A percentile compares a stretch with the other conserved stretches of the same genome.
Evolutionary conservation across 2,797 vertebrate genomes (phyloP).

Genomic region (Lophotriccus pileatus): DNA sequence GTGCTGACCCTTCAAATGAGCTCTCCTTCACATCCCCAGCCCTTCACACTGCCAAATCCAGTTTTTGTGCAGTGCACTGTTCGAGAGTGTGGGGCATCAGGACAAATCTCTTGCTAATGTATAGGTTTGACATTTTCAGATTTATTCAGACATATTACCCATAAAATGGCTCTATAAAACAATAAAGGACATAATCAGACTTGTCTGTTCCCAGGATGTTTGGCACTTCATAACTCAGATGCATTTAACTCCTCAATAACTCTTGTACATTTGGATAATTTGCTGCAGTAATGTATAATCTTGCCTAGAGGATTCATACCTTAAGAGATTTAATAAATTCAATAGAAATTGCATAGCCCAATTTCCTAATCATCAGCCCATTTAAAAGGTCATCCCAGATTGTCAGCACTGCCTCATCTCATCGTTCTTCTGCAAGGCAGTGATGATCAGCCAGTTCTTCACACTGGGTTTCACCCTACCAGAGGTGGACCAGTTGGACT

Average conservation of each 20-base stretch:
- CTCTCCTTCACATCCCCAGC: not conserved
- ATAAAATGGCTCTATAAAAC: slow-evolving; percentile 25
- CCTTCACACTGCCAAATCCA: not conserved
- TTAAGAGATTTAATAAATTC: slow-evolving; percentile 1
- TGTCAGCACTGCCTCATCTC: fast-evolving
- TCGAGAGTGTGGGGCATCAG: not conserved
- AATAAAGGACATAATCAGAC: slow-evolving; percentile 34
- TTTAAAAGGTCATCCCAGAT: not conserved
- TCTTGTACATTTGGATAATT: slow-evolving; percentile 24
- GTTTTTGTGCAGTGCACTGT: not conserved
- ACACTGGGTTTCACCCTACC: not conserved
- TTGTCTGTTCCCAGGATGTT: slow-evolving; percentile 28
- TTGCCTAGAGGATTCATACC: not conserved
- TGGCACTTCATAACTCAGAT: slow-evolving; percentile 33
- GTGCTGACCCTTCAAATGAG: not conserved
- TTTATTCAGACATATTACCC: not conserved
- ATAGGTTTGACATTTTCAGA: not conserved
- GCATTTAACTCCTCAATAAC: slow-evolving; percentile 39
- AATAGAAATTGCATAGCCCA: not conserved
- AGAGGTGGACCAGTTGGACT: not conserved
- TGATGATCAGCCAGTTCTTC: not conserved
- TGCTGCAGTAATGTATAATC: slow-evolving; percentile 11
- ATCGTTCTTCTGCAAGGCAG: fast-evolving
- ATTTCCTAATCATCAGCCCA: not conserved
- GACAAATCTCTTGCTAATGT: not conserved